Base-by-base conservation (phyloP, 2,888 invertebrate genomes). In the Conistra vaccinii region DNA sequence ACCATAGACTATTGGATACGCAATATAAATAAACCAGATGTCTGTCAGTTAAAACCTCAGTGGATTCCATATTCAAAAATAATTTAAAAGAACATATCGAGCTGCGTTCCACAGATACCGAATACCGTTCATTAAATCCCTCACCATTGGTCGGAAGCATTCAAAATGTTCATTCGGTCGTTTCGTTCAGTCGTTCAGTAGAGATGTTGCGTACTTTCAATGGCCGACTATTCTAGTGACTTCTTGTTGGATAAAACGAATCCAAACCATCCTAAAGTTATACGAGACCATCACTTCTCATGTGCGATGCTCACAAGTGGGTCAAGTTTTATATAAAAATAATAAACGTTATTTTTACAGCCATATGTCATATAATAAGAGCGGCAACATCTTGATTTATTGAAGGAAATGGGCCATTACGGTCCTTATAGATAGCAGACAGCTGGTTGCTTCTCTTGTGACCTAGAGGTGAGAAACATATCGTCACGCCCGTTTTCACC, bases 81-180 rank as follows among this genome's bases (percentile, higher is more conserved):
- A 69, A 82, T 61, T 72, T 72, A n/a, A 57, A 72, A 77, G 51
- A 70, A 61, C 29, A 69, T 68, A 68, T 74, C 53, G n/a, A 35
- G 80, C 88, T 90, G 91, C 87, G 85, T 85, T 87, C 85, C 84
- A 81, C 78, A 90, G 91, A 91, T 91, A 92, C 78, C 74, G 35
- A 73, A 70, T 53, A 68, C 69, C 76, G 61, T 76, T 87, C 79
- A 80, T 80, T 87, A 81, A 65, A 80, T 84, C 83, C 74, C 67
- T 77, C 73, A n/a, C 65, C 65, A 65, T 72, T 80, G 65, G 69
- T 77, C 14, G 61, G 58, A 73, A 74, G 75, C 74, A 61, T 79
- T 88, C 69, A 83, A 85, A 84, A 81, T 74, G 80, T 83, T 79
- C 84, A 78, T 78, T 88, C 77, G 63, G 35, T 84, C 83, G 73